Conservation (phyloP, 2,888 invertebrate species). For the Andrena minutula region DNA sequence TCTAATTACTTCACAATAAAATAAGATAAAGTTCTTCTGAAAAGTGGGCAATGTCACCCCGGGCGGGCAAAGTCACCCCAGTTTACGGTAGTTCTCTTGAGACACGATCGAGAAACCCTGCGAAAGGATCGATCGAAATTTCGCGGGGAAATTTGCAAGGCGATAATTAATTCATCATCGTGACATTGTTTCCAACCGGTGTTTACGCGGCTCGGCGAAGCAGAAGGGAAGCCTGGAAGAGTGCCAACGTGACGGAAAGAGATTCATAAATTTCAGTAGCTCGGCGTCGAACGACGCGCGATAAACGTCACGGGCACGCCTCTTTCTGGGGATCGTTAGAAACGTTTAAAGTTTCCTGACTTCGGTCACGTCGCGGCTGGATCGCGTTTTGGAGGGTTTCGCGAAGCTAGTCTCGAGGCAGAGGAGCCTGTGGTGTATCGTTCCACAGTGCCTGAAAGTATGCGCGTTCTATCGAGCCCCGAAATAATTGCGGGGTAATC, state of each 20-base stretch:
- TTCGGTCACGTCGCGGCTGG: neutral
- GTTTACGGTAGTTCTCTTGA: neutral
- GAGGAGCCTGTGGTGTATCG: too few species aligned
- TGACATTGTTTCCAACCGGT: constrained; percentile 70
- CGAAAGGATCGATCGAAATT: neutral
- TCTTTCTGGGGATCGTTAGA: constrained; percentile 25
- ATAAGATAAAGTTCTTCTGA: too few species aligned
- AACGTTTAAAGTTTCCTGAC: neutral
- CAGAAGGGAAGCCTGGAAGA: constrained; percentile 63
- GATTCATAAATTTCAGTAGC: constrained; percentile 70
- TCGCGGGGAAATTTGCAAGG: neutral
- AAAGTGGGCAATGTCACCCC: too few species aligned
- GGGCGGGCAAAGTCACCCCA: too few species aligned
- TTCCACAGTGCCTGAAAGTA: too few species aligned
- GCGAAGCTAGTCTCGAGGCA: too few species aligned
- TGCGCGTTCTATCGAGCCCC: neutral
- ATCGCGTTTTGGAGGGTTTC: neutral
- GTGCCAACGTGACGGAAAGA: constrained; percentile 61
- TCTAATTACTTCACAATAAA: too few species aligned
- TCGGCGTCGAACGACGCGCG: constrained; percentile 31
- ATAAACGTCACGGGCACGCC: constrained; percentile 35
- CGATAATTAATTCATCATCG: constrained; percentile 38
- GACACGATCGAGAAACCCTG: neutral
- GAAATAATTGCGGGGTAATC: constrained; percentile 16
- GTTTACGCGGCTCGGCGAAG: constrained; percentile 68